Percentiles rank a stretch among this genome's conserved stretches.
phyloP scores from a whole-genome alignment of 2,888 invertebrate genomes.

The Drosophila pegasa region DNA sequence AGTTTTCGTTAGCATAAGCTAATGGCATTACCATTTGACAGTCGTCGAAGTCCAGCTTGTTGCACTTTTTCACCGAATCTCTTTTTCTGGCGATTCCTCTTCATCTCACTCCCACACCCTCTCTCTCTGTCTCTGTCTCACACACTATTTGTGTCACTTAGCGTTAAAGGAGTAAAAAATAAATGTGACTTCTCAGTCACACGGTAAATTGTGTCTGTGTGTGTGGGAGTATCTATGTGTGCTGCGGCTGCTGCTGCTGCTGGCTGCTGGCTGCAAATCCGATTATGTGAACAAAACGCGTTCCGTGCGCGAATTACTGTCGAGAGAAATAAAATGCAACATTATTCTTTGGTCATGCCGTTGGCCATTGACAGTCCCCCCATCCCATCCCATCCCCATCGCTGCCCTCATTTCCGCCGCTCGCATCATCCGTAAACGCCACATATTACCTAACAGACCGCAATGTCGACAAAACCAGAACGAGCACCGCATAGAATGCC shows the following conservation, averaged over 20 bases:
- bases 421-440: conserved; percentile 51
- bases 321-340: conserved; percentile 77
- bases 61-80: conserved; percentile 2
- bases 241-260: background rate
- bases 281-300: conserved; percentile 74
- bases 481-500: conserved; percentile 21
- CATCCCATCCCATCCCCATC: background rate
- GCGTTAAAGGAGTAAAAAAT: conserved; percentile 45
- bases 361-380: conserved; percentile 56
- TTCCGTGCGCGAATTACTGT: conserved; percentile 75
- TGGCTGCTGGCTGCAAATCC: conserved; percentile 56
- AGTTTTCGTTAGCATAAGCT: conserved; percentile 1
- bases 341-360: conserved; percentile 69
- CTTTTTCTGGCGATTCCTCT: background rate
- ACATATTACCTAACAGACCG: conserved; percentile 63
- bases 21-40: conserved; percentile 14
- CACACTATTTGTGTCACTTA: conserved; percentile 13
- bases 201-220: conserved; percentile 39
- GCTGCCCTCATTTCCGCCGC: conserved; percentile 4
- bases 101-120: no score
- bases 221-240: conserved; percentile 11
- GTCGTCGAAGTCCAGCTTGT: conserved; percentile 18
- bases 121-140: background rate
- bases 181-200: conserved; percentile 40
- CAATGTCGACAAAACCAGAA: conserved; percentile 40